Conservation (phyloP, 2,113 vertebrate species). For the Corythornis cristatus region DNA sequence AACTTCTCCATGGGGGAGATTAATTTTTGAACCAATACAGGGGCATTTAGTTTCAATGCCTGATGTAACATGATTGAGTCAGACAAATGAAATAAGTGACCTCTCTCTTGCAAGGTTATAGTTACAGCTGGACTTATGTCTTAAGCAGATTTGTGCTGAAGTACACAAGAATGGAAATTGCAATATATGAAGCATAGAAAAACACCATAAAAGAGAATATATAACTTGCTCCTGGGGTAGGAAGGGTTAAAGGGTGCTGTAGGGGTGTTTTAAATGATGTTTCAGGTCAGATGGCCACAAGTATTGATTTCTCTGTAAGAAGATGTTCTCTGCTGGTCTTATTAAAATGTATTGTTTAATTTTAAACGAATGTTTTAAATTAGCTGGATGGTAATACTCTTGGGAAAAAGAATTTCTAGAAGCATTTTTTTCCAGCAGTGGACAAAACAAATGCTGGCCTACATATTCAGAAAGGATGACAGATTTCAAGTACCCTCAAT, state of each 20-base stretch:
- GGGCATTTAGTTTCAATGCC: background rate
- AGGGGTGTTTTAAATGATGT: background rate
- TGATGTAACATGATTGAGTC: background rate
- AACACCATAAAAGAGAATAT: background rate
- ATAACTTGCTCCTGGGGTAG: background rate
- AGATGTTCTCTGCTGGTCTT: background rate
- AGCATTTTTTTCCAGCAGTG: background rate
- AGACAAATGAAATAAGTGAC: constrained; percentile 37
- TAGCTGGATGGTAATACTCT: background rate
- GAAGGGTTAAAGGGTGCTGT: background rate
- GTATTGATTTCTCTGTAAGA: background rate
- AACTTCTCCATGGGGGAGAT: background rate
- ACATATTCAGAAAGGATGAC: background rate
- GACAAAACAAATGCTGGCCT: constrained; percentile 1
- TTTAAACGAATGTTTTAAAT: background rate
- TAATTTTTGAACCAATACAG: background rate
- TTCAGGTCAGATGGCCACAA: background rate
- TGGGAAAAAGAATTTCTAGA: background rate
- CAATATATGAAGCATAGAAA: background rate
- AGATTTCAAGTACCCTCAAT: background rate
- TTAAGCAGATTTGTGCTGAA: background rate
- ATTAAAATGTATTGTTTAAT: background rate
- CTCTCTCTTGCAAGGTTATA: background rate
- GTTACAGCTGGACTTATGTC: background rate
- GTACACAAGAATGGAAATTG: background rate